phyloP scores from a whole-genome alignment of 2,797 vertebrate genomes.

The Glossophaga mutica region DNA sequence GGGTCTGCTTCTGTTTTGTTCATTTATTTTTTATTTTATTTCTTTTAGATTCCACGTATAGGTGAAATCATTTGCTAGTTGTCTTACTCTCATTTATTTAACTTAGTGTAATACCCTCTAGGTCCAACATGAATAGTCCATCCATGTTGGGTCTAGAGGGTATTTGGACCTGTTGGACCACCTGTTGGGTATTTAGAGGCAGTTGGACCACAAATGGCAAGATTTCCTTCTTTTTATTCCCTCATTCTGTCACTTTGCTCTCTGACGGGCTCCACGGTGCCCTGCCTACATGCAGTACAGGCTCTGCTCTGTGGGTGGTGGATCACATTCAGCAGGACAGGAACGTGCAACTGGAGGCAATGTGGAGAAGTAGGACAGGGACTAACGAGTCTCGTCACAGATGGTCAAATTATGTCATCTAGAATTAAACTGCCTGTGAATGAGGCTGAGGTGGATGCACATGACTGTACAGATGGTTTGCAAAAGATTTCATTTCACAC shows the following conservation, averaged over 20 bases:
- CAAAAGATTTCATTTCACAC: conserved; percentile 13
- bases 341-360: background rate
- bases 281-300: rapidly evolving
- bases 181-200: too few relatives aligned
- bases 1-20: background rate
- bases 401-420: background rate
- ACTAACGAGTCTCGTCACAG: background rate
- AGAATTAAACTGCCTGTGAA: background rate
- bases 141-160: background rate
- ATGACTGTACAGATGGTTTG: background rate
- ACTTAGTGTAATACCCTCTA: background rate
- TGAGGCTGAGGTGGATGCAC: background rate
- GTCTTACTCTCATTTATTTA: background rate
- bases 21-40: background rate
- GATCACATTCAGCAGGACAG: background rate
- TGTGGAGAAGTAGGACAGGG: background rate
- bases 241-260: background rate
- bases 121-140: too few relatives aligned
- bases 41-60: background rate
- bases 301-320: background rate
- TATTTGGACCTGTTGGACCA: too few relatives aligned
- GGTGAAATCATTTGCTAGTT: background rate
- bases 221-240: background rate
- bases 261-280: background rate
- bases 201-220: background rate